phyloP scores from a whole-genome alignment of 2,797 vertebrate species.

The Remorina albescens region DNA sequence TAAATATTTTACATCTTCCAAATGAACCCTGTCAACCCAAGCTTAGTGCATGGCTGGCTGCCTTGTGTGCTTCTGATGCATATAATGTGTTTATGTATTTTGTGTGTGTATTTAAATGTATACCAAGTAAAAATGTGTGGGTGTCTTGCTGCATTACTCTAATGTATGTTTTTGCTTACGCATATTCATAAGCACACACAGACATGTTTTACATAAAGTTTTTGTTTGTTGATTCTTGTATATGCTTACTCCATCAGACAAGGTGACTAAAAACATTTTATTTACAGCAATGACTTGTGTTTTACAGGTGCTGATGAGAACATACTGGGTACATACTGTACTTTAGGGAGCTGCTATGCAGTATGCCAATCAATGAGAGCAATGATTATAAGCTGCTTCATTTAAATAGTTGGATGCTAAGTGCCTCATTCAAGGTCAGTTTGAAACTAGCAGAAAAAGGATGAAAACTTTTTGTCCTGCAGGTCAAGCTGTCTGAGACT shows the following conservation, averaged over 20 bases:
- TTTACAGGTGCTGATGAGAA: background rate
- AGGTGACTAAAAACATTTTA: slow-evolving; percentile 33
- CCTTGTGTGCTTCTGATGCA: slow-evolving; percentile 57
- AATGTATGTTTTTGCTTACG: slow-evolving; percentile 9
- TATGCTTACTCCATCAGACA: slow-evolving; percentile 3
- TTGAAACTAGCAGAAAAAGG: slow-evolving; percentile 7
- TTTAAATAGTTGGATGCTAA: slow-evolving; percentile 12
- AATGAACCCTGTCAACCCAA: slow-evolving; percentile 78
- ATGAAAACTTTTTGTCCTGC: slow-evolving; percentile 21
- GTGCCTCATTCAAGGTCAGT: slow-evolving; percentile 26
- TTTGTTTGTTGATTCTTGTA: slow-evolving; percentile 21
- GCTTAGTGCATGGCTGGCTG: slow-evolving; percentile 62
- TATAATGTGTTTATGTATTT: slow-evolving; percentile 50
- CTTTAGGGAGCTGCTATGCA: background rate
- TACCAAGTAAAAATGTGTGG: slow-evolving; percentile 1
- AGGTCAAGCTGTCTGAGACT: no score
- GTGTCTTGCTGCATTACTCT: slow-evolving; percentile 26
- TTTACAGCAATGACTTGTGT: slow-evolving; percentile 6
- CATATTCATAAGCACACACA: slow-evolving; percentile 21
- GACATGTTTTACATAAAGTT: slow-evolving; percentile 29
- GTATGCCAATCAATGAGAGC: background rate
- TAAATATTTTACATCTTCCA: slow-evolving; percentile 83
- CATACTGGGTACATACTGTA: background rate
- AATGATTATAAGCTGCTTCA: slow-evolving; percentile 19
- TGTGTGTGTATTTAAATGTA: slow-evolving; percentile 30